These are phyloP conservation scores for Jaculus jaculus DNA, from an alignment of 2,113 vertebrate genomes.

Conservation along the genomic window DNA sequence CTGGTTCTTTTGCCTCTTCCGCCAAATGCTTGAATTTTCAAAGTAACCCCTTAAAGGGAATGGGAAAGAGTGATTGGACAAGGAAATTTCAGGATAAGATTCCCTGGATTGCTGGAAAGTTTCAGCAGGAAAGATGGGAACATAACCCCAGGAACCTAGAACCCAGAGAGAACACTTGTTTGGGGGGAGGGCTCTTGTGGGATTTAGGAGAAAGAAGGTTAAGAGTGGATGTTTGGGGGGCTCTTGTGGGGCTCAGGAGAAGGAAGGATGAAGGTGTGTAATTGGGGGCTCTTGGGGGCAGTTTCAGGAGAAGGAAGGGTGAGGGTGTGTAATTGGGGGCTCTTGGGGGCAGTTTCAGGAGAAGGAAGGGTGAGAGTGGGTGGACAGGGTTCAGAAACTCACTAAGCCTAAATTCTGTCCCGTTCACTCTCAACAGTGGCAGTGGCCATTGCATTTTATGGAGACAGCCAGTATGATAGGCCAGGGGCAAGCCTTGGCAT, in stretches of 20 bases:
- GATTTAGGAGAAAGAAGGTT: background rate
- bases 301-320: too few species aligned
- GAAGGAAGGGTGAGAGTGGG: background rate
- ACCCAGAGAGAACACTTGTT: background rate
- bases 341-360: background rate
- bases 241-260: too few species aligned
- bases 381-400: background rate
- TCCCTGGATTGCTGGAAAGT: background rate
- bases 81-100: slow-evolving; percentile 11
- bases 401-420: background rate
- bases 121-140: background rate
- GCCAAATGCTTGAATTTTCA: slow-evolving; percentile 6
- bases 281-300: too few species aligned
- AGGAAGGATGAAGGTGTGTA: too few species aligned
- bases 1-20: background rate
- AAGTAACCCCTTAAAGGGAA: background rate
- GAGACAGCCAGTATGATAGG: background rate
- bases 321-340: too few species aligned
- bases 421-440: background rate
- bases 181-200: background rate
- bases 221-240: background rate
- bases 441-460: background rate
- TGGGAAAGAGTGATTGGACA: background rate
- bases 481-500: slow-evolving; percentile 16
- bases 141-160: background rate